Base-by-base conservation (phyloP, 2,888 invertebrate genomes). In the Podabrus alpinus region DNA sequence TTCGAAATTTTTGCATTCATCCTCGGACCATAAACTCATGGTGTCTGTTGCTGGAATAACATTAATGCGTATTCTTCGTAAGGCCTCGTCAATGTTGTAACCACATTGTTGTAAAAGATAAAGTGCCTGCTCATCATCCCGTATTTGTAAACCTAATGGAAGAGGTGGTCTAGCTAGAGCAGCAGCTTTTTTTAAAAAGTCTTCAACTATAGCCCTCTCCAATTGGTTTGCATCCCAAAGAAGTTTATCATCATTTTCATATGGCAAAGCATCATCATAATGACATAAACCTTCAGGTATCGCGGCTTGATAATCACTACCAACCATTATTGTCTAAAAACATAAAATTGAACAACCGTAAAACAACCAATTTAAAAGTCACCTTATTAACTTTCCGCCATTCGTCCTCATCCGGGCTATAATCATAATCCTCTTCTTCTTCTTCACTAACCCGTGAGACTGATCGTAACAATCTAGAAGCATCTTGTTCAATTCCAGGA, bases 1-100 rank as follows among this genome's bases (percentile, higher is more conserved):
- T 89, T 99, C 99, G 88, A 99, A 99, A 87, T 97, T 96, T 72
- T 95, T 91, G 87, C 97, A 97, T 86, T 99, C 99, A 84, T 98
- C 97, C 86, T 98, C 98, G 1, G 97, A 97, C 98, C 98, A 99
- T 2, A 95, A 90, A 82, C 95, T 95, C 89, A 94, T 92, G 0
- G 93, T 92, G 82, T 94, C 94, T 1, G 92, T 90, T 15, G 91
- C 91, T 13, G 91, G 89, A 4, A 90, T 85, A 10, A 86, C 83
- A 80, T 94, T 93, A 85, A 95, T 92, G 67, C 94, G 90, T 73
- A 94, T 91, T 70, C 97, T 89, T 75, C 97, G 88, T 71, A 97
- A 87, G 0, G 98, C 98, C 88, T 98, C 97, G 75, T 97, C 97
- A n/a, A 94, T 91, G 87, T 97, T 97, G 86, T 97, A 96, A 1